Evolutionary conservation across 1,140 invertebrate species (phyloP).

Genomic region (Pseudomyrmex sp.): DNA sequence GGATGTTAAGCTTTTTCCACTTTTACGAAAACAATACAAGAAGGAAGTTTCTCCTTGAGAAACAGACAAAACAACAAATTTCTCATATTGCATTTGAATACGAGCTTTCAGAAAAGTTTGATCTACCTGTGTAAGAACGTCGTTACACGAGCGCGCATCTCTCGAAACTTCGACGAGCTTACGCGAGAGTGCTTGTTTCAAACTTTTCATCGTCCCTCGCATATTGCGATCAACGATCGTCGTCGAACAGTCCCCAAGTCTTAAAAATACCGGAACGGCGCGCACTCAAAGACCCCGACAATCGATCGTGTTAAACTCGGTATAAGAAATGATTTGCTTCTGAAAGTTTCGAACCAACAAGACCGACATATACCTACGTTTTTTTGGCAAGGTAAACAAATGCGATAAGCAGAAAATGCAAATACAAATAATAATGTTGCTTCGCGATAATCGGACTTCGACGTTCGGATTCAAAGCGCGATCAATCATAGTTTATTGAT

Average conservation of each 20-base stretch:
- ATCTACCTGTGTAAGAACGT: slow-evolving; percentile 44
- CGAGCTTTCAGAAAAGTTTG: slow-evolving; percentile 43
- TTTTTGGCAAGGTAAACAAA: slow-evolving; percentile 16
- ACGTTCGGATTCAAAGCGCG: neutral
- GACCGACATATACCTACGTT: neutral
- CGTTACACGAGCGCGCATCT: slow-evolving; percentile 24
- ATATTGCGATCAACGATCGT: slow-evolving; percentile 42
- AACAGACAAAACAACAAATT: slow-evolving; percentile 24
- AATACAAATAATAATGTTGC: neutral
- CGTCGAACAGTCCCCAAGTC: slow-evolving; percentile 1
- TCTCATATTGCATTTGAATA: slow-evolving; percentile 44
- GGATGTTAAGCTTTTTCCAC: neutral
- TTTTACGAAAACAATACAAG: neutral
- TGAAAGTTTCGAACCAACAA: slow-evolving; percentile 20
- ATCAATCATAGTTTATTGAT: slow-evolving; percentile 11
- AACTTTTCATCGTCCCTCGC: slow-evolving; percentile 56
- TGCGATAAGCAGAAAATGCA: neutral
- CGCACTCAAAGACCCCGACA: neutral
- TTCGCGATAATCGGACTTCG: neutral
- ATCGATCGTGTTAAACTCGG: slow-evolving; percentile 31
- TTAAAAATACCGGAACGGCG: neutral
- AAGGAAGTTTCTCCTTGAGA: neutral
- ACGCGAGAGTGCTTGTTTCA: slow-evolving; percentile 46
- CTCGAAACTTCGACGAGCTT: slow-evolving; percentile 57
- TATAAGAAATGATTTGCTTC: slow-evolving; percentile 29